phyloP scores from a whole-genome alignment of 1,140 invertebrate species.

The Drosophila ambigua region DNA sequence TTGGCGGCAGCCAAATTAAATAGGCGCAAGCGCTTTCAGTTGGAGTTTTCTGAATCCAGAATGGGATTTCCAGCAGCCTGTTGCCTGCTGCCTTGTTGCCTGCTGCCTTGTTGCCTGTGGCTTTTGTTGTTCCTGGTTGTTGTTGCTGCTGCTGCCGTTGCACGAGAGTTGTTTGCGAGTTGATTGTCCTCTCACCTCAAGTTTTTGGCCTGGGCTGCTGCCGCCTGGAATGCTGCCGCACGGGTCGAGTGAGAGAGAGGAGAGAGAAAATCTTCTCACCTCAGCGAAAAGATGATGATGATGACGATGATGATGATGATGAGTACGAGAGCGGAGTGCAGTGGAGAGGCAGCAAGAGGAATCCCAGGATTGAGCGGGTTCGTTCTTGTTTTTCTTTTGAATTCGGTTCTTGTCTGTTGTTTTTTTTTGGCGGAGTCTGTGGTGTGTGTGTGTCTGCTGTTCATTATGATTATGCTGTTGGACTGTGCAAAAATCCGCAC shows the following conservation, averaged over 20 bases:
- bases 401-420: constrained; percentile 55
- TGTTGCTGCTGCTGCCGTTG: constrained; percentile 32
- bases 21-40: constrained; percentile 75
- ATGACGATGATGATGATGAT: neutral
- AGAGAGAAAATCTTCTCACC: constrained; percentile 76
- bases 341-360: constrained; percentile 18
- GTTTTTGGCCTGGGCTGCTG: constrained; percentile 54
- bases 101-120: constrained; percentile 2
- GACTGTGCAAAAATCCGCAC: constrained; percentile 80
- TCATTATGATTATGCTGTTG: constrained; percentile 78
- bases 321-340: neutral
- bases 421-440: constrained; percentile 36
- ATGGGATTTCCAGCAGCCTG: constrained; percentile 34
- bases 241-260: constrained; percentile 72
- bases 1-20: constrained; percentile 76
- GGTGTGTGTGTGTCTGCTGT: constrained; percentile 49
- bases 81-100: neutral
- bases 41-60: constrained; percentile 41
- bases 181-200: constrained; percentile 80
- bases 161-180: constrained; percentile 54
- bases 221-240: constrained; percentile 70
- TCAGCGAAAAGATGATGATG: constrained; percentile 11
- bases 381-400: constrained; percentile 73
- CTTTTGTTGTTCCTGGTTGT: constrained; percentile 16
- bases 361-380: constrained; percentile 48